Percentiles rank a stretch among this genome's conserved stretches.
These are phyloP conservation scores for Galemys pyrenaicus DNA, from an alignment of 2,113 vertebrate species.

Conservation along the genomic window DNA sequence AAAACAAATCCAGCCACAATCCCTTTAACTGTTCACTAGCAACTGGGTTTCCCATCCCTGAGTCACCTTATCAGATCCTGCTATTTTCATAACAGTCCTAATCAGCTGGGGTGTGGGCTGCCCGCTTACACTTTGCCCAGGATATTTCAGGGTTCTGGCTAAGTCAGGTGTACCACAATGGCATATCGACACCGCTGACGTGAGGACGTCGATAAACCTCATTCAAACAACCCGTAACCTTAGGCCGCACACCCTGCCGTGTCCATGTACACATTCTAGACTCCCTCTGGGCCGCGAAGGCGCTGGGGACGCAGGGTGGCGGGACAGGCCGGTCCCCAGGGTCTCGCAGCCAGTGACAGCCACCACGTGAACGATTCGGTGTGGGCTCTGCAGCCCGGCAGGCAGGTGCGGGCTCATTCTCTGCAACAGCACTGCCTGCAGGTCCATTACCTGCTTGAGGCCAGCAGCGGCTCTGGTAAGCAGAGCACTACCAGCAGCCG, in stretches of 20 bases:
- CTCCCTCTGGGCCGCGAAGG: neutral
- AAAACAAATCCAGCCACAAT: neutral
- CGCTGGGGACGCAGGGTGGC: neutral
- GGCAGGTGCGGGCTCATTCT: neutral
- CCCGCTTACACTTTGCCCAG: conserved; percentile 53
- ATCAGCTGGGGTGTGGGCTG: conserved; percentile 8
- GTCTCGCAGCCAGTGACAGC: neutral
- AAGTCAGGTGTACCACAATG: fast-evolving
- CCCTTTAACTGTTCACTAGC: neutral
- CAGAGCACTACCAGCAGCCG: neutral
- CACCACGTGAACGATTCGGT: too few species aligned
- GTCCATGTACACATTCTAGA: neutral
- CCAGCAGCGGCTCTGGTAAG: neutral
- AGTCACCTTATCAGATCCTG: neutral
- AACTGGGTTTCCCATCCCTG: neutral
- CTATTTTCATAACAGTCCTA: conserved; percentile 41
- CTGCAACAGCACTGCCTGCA: too few species aligned
- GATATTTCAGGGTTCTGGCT: neutral
- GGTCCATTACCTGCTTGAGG: too few species aligned
- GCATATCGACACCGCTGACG: neutral
- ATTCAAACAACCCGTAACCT: neutral
- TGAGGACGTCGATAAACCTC: neutral
- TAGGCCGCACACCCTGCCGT: neutral
- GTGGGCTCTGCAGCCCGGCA: neutral
- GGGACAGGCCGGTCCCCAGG: neutral